Conservation (phyloP, 1,140 invertebrate genomes). For the Drosophila virilis region DNA sequence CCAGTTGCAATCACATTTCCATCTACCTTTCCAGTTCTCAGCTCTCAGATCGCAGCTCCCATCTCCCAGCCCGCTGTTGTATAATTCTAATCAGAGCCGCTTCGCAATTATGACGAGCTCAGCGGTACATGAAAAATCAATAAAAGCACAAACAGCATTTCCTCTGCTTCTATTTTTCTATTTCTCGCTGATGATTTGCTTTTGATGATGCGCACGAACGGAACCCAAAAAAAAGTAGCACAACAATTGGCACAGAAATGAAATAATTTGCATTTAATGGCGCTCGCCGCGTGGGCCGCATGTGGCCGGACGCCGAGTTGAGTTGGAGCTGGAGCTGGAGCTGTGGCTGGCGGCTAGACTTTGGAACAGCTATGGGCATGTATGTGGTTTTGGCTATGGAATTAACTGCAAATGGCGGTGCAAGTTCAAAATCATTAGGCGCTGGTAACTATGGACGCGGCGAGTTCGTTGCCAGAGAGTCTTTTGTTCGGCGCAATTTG, state of each 20-base stretch:
- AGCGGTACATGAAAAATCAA: slow-evolving; percentile 75
- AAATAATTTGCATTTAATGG: slow-evolving; percentile 84
- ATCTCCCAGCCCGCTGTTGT: slow-evolving; percentile 37
- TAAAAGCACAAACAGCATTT: slow-evolving; percentile 70
- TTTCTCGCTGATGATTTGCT: slow-evolving; percentile 70
- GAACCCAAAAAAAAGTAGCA: slow-evolving; percentile 72
- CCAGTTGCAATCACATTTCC: slow-evolving; percentile 80
- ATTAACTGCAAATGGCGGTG: slow-evolving; percentile 75
- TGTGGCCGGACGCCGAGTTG: slow-evolving; percentile 36
- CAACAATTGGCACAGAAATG: slow-evolving; percentile 83
- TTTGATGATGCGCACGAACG: slow-evolving; percentile 81
- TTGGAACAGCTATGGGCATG: slow-evolving; percentile 29
- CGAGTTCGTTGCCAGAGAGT: slow-evolving; percentile 34
- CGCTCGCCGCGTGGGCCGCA: slow-evolving; percentile 68
- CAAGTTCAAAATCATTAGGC: slow-evolving; percentile 79
- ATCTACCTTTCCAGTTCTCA: slow-evolving; percentile 38
- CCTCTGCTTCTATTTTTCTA: slow-evolving; percentile 13
- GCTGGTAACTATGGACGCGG: slow-evolving; percentile 21
- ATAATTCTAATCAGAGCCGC: slow-evolving; percentile 74
- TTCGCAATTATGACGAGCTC: slow-evolving; percentile 70
- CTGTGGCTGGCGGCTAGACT: slow-evolving; percentile 1
- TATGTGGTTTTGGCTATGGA: slow-evolving; percentile 48
- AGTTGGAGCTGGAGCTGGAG: slow-evolving; percentile 16
- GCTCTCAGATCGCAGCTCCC: slow-evolving; percentile 27
- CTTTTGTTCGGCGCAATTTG: slow-evolving; percentile 65